Conservation (phyloP, 2,888 invertebrate genomes). For the Drosophila bunnanda region DNA sequence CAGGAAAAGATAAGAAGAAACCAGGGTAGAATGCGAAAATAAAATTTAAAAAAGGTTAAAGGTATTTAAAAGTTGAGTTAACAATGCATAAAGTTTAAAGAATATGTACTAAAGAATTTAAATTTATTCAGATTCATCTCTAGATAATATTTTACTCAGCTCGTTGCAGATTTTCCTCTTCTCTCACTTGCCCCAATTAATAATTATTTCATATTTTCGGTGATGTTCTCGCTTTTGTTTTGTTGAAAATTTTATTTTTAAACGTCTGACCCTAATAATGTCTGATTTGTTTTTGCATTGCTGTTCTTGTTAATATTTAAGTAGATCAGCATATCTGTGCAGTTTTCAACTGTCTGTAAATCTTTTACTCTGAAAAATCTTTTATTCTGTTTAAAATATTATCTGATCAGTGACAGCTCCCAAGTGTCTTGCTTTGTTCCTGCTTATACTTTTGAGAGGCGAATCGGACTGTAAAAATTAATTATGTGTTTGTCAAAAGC, state of each 20-base stretch:
- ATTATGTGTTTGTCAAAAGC: constrained; percentile 41
- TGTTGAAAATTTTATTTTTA: constrained; percentile 30
- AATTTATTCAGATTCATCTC: not conserved
- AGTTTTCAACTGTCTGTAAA: constrained; percentile 29
- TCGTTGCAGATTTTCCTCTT: not conserved
- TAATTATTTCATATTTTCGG: constrained; percentile 17
- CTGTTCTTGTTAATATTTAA: constrained; percentile 20
- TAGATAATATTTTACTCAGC: not conserved
- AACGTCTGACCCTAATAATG: constrained; percentile 36
- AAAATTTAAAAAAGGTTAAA: not conserved
- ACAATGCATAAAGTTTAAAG: not conserved
- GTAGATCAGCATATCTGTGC: constrained; percentile 19
- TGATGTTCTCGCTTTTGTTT: constrained; percentile 2
- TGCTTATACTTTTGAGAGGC: constrained; percentile 10
- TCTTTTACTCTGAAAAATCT: constrained; percentile 19
- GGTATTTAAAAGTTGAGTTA: not conserved
- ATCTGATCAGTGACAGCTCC: constrained; percentile 23
- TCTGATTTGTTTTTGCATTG: constrained; percentile 25
- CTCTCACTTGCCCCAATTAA: constrained; percentile 8
- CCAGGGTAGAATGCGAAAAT: not conserved
- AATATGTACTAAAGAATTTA: not conserved
- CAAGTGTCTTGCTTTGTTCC: constrained; percentile 11
- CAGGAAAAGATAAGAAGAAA: not conserved
- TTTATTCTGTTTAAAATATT: constrained; percentile 15
- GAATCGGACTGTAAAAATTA: constrained; percentile 24